These are phyloP conservation scores for Ostrea edulis DNA, from an alignment of 1,140 invertebrate genomes.

Conservation along the genomic window DNA sequence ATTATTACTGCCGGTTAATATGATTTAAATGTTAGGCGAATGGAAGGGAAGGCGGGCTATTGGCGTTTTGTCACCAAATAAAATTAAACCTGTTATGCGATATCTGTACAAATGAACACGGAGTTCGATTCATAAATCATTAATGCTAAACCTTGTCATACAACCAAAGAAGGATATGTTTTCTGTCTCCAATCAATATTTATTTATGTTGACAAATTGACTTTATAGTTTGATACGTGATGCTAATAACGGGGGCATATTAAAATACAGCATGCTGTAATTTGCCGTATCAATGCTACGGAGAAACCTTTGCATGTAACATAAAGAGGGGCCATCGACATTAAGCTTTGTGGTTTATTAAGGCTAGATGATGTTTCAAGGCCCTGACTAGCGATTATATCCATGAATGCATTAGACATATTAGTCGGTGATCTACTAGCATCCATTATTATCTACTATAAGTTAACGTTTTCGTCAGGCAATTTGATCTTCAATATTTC, in stretches of 20 bases:
- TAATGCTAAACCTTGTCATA: conserved; percentile 33
- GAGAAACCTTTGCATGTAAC: neutral
- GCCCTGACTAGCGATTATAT: neutral
- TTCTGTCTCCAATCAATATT: conserved; percentile 1
- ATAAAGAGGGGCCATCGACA: neutral
- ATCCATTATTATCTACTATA: neutral
- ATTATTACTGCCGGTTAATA: conserved; percentile 46
- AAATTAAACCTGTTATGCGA: conserved; percentile 41
- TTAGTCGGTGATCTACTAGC: neutral
- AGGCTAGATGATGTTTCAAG: neutral
- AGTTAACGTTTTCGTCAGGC: neutral
- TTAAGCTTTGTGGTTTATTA: neutral
- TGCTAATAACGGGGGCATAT: neutral
- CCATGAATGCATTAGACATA: conserved; percentile 21
- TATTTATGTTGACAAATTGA: conserved; percentile 10
- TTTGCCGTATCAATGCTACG: conserved; percentile 3
- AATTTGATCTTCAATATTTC: neutral
- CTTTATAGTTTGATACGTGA: conserved; percentile 1
- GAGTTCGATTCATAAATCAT: conserved; percentile 31
- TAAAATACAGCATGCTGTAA: conserved; percentile 1
- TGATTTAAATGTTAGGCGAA: conserved; percentile 49
- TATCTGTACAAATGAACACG: conserved; percentile 37
- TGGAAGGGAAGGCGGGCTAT: neutral
- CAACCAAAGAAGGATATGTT: neutral
- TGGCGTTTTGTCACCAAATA: conserved; percentile 35